Percentiles rank a stretch among this genome's conserved stretches.
Conservation (phyloP, 2,888 invertebrate species). For the Pristionchus maxplancki region DNA sequence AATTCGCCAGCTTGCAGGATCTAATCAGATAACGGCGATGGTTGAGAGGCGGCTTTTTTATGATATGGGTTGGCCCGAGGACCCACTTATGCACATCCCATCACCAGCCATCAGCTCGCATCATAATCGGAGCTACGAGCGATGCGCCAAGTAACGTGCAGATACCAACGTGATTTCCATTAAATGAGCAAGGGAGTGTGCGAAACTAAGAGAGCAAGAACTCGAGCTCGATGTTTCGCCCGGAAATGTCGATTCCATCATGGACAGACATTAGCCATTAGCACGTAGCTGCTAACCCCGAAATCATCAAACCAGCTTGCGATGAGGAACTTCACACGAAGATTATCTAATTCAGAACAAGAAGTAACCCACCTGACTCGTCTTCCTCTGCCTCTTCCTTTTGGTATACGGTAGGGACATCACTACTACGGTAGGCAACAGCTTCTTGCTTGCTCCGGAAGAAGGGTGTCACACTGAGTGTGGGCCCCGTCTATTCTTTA, state of each 20-base stretch:
- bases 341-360: not conserved
- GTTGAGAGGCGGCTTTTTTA: not conserved
- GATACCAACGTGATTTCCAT: too few relatives aligned
- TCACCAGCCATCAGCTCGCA: not conserved
- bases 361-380: not conserved
- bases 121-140: not conserved
- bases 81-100: not conserved
- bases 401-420: not conserved
- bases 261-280: not conserved
- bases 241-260: not conserved
- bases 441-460: not conserved
- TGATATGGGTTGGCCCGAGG: not conserved
- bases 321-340: not conserved
- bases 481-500: not conserved
- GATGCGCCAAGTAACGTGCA: too few relatives aligned
- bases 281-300: not conserved
- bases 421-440: not conserved
- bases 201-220: too few relatives aligned
- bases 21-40: not conserved
- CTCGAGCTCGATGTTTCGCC: not conserved
- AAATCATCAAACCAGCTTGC: not conserved
- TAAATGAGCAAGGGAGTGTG: too few relatives aligned
- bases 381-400: not conserved
- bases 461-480: not conserved
- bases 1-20: not conserved